Conservation (phyloP, 2,113 vertebrate species). For the Etheostoma spectabile region DNA sequence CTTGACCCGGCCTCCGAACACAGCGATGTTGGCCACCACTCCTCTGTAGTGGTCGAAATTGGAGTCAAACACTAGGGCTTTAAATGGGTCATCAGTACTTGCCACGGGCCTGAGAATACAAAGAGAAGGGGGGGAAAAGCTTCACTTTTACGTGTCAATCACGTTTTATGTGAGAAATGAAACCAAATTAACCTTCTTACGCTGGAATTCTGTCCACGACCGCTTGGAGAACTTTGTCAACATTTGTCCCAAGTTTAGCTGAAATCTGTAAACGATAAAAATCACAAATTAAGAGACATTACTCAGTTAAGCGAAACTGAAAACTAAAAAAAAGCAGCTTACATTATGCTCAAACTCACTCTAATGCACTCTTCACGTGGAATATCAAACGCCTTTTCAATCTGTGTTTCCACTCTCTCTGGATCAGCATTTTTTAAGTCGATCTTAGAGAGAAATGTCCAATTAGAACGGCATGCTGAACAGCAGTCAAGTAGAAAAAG, state of each 20-base stretch:
- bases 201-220: constrained; percentile 92
- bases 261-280: constrained; percentile 88
- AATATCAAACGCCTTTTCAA: constrained; percentile 96
- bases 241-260: constrained; percentile 95
- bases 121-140: not conserved
- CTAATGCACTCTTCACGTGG: constrained; percentile 90
- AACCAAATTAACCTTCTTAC: constrained; percentile 83
- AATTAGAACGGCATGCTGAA: not conserved
- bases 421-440: constrained; percentile 97
- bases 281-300: not conserved
- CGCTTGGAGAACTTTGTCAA: constrained; percentile 90
- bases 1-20: constrained; percentile 90
- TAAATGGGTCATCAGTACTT: constrained; percentile 84
- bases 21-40: constrained; percentile 91
- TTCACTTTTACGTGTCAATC: not conserved
- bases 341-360: constrained; percentile 78
- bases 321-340: not conserved
- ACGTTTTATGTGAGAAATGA: not conserved
- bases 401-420: constrained; percentile 92
- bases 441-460: constrained; percentile 84
- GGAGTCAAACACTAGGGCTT: constrained; percentile 93
- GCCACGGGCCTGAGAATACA: constrained; percentile 83
- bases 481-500: not conserved
- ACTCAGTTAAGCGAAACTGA: not conserved
- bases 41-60: constrained; percentile 96